Percentiles rank a stretch among this genome's conserved stretches.
Evolutionary conservation across 1,140 invertebrate genomes (phyloP).

Genomic region (Drosophila auraria): DNA sequence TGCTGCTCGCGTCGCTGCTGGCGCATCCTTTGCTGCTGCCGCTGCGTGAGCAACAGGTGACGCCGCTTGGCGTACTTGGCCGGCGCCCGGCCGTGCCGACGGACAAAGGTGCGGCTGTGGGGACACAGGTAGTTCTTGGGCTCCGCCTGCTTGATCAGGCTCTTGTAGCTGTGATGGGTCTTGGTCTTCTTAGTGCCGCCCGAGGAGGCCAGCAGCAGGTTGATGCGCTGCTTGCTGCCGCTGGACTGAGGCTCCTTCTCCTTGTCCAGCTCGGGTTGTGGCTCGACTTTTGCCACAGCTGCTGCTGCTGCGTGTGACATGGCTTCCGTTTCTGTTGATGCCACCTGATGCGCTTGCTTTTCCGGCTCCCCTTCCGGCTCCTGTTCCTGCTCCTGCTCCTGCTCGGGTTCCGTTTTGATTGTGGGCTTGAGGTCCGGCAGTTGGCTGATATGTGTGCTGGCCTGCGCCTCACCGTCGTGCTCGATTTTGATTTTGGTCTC

Average conservation of each 20-base stretch:
- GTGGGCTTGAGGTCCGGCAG: constrained; percentile 81
- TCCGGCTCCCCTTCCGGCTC: background rate
- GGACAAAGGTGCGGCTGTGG: constrained; percentile 65
- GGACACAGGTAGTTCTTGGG: constrained; percentile 75
- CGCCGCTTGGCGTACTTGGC: constrained; percentile 74
- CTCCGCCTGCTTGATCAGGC: constrained; percentile 83
- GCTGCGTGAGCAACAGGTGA: constrained; percentile 69
- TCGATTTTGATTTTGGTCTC: constrained; percentile 85
- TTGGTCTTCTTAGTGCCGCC: constrained; percentile 67
- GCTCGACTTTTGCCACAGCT: constrained; percentile 19
- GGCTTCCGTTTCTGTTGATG: constrained; percentile 11
- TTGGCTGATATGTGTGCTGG: constrained; percentile 71
- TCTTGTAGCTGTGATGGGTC: constrained; percentile 81
- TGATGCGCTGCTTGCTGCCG: constrained; percentile 61
- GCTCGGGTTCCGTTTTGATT: constrained; percentile 75
- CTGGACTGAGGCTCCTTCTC: background rate
- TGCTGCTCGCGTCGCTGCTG: constrained; percentile 43
- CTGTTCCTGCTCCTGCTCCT: background rate
- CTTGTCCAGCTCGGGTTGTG: background rate
- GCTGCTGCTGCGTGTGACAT: background rate
- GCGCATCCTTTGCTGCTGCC: constrained; percentile 71
- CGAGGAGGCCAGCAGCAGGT: constrained; percentile 68
- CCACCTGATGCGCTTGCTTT: background rate
- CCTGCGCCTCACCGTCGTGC: constrained; percentile 64
- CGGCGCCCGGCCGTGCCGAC: constrained; percentile 64